Conservation (phyloP, 2,888 invertebrate genomes). For the Podabrus alpinus region DNA sequence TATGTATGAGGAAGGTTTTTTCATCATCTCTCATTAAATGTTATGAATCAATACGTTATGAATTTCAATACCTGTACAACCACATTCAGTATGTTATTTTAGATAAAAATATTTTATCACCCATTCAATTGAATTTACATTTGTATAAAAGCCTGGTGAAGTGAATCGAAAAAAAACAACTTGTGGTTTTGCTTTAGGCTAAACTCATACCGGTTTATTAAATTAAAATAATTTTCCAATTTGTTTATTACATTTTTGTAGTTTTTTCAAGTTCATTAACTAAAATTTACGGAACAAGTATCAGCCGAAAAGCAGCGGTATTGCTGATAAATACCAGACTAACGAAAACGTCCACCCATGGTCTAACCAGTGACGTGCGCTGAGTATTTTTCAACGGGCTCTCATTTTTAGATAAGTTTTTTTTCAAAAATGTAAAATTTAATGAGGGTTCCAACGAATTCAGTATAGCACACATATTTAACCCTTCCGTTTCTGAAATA, state of each 20-base stretch:
- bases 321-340: background rate
- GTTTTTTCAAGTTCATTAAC: background rate
- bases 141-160: background rate
- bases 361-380: too few relatives aligned
- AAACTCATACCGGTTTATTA: background rate
- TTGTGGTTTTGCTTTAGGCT: background rate
- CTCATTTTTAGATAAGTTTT: too few relatives aligned
- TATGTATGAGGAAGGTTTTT: too few relatives aligned
- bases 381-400: too few relatives aligned
- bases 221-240: background rate
- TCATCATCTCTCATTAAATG: background rate
- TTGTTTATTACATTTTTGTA: background rate
- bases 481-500: background rate
- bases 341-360: background rate
- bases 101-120: background rate
- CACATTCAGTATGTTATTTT: background rate
- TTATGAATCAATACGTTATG: background rate
- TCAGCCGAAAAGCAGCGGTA: background rate
- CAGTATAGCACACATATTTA: too few relatives aligned
- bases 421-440: too few relatives aligned
- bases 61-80: background rate
- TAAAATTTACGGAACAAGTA: background rate
- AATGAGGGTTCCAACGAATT: too few relatives aligned
- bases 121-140: background rate
- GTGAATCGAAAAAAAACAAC: background rate